A percentile compares a stretch with the other conserved stretches of the same genome.
These are phyloP conservation scores for Melitaea cinxia DNA, from an alignment of 1,140 invertebrate species.

Conservation along the genomic window DNA sequence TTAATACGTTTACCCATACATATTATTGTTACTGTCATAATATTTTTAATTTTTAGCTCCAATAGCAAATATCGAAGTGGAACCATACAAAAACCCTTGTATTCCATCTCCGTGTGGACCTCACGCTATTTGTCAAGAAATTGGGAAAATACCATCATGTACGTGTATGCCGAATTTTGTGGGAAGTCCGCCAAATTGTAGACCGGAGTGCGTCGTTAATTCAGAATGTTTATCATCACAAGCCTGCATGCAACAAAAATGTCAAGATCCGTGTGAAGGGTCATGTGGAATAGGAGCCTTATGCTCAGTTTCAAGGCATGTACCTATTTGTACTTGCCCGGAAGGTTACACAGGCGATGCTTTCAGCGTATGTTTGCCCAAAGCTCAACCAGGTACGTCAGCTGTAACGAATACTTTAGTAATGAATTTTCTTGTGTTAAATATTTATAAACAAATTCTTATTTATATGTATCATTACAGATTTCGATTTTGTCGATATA, in stretches of 20 bases:
- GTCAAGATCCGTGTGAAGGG: conserved; percentile 87
- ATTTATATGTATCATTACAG: conserved; percentile 26
- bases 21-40: background rate
- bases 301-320: conserved; percentile 88
- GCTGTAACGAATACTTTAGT: background rate
- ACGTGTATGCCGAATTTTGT: conserved; percentile 85
- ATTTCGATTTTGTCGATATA: conserved; percentile 52
- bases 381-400: conserved; percentile 66
- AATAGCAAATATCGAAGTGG: conserved; percentile 65
- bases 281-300: conserved; percentile 86
- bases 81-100: conserved; percentile 86
- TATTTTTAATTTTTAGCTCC: conserved; percentile 56
- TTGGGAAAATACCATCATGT: conserved; percentile 85
- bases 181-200: conserved; percentile 87
- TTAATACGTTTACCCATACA: background rate
- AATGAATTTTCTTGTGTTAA: background rate
- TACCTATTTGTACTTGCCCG: conserved; percentile 88
- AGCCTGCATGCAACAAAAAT: conserved; percentile 87
- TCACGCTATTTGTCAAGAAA: conserved; percentile 85
- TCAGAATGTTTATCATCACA: conserved; percentile 86
- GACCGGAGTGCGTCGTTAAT: conserved; percentile 88
- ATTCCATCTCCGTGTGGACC: conserved; percentile 88
- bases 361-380: conserved; percentile 82
- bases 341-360: conserved; percentile 88
- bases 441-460: background rate